Base-by-base conservation (phyloP, 2,888 invertebrate genomes). In the Dolichopus griseipennis region DNA sequence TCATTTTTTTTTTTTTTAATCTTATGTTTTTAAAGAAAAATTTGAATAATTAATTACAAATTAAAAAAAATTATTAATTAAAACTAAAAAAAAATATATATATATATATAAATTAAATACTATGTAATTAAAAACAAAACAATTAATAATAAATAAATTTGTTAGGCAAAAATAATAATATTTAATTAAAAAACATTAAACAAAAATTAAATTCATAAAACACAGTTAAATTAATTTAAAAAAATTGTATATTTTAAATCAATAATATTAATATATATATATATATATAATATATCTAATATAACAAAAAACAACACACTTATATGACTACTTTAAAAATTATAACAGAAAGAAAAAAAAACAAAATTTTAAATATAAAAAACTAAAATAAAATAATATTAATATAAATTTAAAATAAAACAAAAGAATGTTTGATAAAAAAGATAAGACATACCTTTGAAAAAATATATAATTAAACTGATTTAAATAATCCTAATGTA, bases 141-240 rank as follows among this genome's bases (percentile, higher is more conserved):
- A 4, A 52, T 5, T 41, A 41, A 41, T 41, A 52, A 52, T 52
- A 6, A 52, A 52, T 52, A 52, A 52, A 52, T 52, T 52, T 52
- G 52, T 52, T 52, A 52, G 52, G 15, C 52, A 52, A 52, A 34
- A 18, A 52, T 52, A 52, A 12, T 52, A 18, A 18, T 18, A 18
- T 52, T 18, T 52, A 52, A 18, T 52, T 15, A 43, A 10, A 52
- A 41, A 41, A 41, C 9, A 41, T 12, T 5, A 41, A 41, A 41
- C 12, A 27, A 41, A 41, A 41, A 41, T 41, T 6, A 41, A 12
- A n/a, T n/a, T n/a, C n/a, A n/a, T n/a, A n/a, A n/a, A 12, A 2
- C 52, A 52, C 52, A 52, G 52, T 52, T 41, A 52, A 52, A 52
- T 52, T 52, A 52, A 52, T 52, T 43, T 52, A 52, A 52, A 52